phyloP scores from a whole-genome alignment of 2,113 vertebrate species.

The Mugil cephalus region DNA sequence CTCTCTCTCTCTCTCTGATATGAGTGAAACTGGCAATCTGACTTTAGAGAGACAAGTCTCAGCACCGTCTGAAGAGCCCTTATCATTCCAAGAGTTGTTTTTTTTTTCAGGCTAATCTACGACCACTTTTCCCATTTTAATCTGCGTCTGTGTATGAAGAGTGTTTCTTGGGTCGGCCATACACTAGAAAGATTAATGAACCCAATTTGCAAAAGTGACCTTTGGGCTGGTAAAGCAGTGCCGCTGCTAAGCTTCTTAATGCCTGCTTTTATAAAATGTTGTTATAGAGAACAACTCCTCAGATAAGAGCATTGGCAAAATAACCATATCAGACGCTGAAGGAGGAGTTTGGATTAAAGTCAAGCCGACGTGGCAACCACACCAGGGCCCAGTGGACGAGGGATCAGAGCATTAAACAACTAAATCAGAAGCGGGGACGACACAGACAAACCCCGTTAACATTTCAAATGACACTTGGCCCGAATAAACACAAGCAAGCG shows the following conservation, averaged over 20 bases:
- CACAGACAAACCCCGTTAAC: constrained; percentile 12
- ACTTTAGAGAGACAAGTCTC: constrained; percentile 72
- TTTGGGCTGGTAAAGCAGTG: constrained; percentile 82
- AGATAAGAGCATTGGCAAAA: constrained; percentile 76
- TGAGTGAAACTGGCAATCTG: constrained; percentile 75
- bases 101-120: constrained; percentile 80
- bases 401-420: constrained; percentile 50
- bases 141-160: constrained; percentile 82
- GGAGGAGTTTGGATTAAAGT: constrained; percentile 76
- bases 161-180: constrained; percentile 79
- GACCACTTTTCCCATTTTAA: constrained; percentile 79
- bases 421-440: constrained; percentile 32
- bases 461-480: constrained; percentile 21
- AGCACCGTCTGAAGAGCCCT: constrained; percentile 74
- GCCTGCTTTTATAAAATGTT: constrained; percentile 73
- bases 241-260: constrained; percentile 84
- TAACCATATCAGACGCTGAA: constrained; percentile 66
- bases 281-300: constrained; percentile 74
- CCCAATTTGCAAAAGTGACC: constrained; percentile 88
- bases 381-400: constrained; percentile 35
- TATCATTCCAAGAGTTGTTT: constrained; percentile 76
- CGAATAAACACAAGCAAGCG: constrained; percentile 12
- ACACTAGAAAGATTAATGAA: constrained; percentile 86
- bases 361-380: constrained; percentile 56
- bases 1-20: constrained; percentile 60